phyloP scores from a whole-genome alignment of 1,140 invertebrate genomes.

The Sitodiplosis mosellana region DNA sequence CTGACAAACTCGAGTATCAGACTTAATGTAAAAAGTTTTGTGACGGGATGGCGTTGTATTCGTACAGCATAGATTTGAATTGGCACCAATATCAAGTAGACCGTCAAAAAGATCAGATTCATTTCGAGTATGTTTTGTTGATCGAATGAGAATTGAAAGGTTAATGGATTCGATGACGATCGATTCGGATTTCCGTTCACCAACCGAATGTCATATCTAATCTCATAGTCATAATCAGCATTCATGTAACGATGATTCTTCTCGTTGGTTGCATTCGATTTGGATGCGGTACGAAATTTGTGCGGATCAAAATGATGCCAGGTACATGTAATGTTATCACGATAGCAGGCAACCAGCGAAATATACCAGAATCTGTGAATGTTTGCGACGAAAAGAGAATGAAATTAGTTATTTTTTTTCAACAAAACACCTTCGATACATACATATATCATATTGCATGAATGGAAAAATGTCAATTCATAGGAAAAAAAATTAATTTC shows the following conservation, averaged over 20 bases:
- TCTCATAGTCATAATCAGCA: constrained; percentile 4
- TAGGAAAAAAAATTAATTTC: too few relatives aligned
- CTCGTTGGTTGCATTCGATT: neutral
- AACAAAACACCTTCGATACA: neutral
- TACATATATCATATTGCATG: too few relatives aligned
- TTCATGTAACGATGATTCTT: neutral
- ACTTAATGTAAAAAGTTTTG: constrained; percentile 76
- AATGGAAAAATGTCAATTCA: too few relatives aligned
- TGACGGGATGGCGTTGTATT: constrained; percentile 74
- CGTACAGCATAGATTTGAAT: constrained; percentile 78
- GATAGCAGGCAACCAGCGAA: constrained; percentile 79
- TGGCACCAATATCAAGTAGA: constrained; percentile 71
- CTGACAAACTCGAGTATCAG: constrained; percentile 70
- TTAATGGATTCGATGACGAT: constrained; percentile 64
- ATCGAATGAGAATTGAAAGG: constrained; percentile 94
- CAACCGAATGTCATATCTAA: constrained; percentile 87
- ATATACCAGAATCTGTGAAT: constrained; percentile 82
- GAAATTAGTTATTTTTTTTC: neutral
- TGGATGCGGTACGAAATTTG: neutral
- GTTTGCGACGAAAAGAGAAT: neutral
- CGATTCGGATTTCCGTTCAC: constrained; percentile 88
- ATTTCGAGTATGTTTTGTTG: constrained; percentile 84
- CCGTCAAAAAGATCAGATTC: constrained; percentile 73
- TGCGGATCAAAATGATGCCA: constrained; percentile 52
- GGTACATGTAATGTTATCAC: constrained; percentile 57